These are phyloP conservation scores for Drosophila ustulata DNA, from an alignment of 2,888 invertebrate genomes.

Conservation along the genomic window DNA sequence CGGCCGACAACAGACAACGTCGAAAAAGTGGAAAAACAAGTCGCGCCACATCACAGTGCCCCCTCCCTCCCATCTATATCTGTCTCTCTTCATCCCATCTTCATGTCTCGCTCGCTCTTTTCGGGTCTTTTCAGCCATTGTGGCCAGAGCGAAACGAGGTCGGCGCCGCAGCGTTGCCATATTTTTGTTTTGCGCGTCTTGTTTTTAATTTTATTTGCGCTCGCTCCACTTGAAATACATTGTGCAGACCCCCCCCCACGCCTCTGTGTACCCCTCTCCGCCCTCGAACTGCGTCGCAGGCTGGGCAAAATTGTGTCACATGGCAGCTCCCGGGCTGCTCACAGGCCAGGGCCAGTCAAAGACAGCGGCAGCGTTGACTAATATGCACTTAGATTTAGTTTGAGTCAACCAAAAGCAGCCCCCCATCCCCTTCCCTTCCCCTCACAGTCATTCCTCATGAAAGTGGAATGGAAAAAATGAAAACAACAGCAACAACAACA, in stretches of 20 bases:
- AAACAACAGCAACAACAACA: constrained; percentile 28
- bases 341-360: constrained; percentile 70
- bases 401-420: constrained; percentile 7
- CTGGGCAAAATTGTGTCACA: constrained; percentile 67
- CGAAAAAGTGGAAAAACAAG: constrained; percentile 77
- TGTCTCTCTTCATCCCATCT: background rate
- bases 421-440: constrained; percentile 7
- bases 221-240: constrained; percentile 80
- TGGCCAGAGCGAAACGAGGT: constrained; percentile 71
- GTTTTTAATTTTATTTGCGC: constrained; percentile 74
- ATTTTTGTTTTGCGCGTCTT: constrained; percentile 68
- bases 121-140: constrained; percentile 42
- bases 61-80: too few species aligned
- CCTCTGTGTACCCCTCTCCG: background rate
- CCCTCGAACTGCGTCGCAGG: constrained; percentile 6
- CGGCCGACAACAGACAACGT: constrained; percentile 48
- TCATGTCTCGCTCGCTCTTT: background rate
- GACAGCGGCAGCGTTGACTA: constrained; percentile 65
- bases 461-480: constrained; percentile 25
- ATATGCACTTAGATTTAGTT: constrained; percentile 69
- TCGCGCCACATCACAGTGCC: constrained; percentile 53
- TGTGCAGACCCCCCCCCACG: constrained; percentile 40
- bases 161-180: constrained; percentile 78
- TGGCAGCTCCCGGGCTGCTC: constrained; percentile 53
- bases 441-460: constrained; percentile 2